Evolutionary conservation across 2,888 invertebrate species (phyloP).

Genomic region (Nineta flava): DNA sequence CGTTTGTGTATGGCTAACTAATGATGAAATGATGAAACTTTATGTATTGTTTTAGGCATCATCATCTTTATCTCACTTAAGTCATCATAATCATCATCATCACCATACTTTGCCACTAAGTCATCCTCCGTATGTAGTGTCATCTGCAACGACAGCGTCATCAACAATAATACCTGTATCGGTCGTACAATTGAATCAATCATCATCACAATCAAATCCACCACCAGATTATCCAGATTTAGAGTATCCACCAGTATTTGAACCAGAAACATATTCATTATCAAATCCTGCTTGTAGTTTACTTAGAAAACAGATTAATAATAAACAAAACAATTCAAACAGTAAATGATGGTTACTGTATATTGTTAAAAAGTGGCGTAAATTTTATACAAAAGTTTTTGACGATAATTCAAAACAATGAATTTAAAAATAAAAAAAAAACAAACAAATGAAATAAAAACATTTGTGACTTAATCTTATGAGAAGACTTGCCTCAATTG

Average conservation of each 20-base stretch:
- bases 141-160: background rate
- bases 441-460: too few relatives aligned
- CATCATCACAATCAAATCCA: conserved; percentile 14
- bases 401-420: background rate
- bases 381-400: conserved; percentile 3
- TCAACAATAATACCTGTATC: background rate
- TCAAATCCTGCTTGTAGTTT: conserved; percentile 33
- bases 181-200: background rate
- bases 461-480: too few relatives aligned
- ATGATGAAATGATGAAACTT: background rate
- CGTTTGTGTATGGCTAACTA: background rate
- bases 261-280: conserved; percentile 68
- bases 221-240: conserved; percentile 60
- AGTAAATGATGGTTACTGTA: conserved; percentile 6
- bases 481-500: too few relatives aligned
- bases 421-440: too few relatives aligned
- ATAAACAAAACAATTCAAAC: conserved; percentile 1
- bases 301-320: conserved; percentile 21
- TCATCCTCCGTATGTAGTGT: background rate
- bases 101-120: background rate
- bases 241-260: conserved; percentile 75
- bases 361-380: conserved; percentile 5
- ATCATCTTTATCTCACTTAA: background rate
- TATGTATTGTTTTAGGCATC: background rate
- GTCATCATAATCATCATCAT: background rate